phyloP scores from a whole-genome alignment of 2,797 vertebrate genomes.

The Helarctos malayanus region DNA sequence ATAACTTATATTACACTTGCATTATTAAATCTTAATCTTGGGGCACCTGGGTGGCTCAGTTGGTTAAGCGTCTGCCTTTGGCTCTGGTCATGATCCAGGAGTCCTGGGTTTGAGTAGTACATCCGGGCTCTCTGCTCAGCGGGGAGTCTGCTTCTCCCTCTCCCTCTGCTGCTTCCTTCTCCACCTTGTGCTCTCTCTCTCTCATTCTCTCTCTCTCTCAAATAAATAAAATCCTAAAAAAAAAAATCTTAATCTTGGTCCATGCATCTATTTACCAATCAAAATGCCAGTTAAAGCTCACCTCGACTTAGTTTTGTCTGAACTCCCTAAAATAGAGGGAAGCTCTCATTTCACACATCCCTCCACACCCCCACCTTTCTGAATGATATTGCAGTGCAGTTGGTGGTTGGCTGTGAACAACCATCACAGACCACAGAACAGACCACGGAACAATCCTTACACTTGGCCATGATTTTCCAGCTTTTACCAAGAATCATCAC shows the following conservation, averaged over 20 bases:
- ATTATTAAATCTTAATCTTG: constrained; percentile 11
- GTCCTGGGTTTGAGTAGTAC: too few species aligned
- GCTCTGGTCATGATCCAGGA: too few species aligned
- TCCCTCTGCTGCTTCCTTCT: too few species aligned
- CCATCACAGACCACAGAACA: neutral
- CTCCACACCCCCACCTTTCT: neutral
- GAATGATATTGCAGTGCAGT: neutral
- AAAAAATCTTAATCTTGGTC: neutral
- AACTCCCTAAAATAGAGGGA: neutral
- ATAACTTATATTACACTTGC: neutral
- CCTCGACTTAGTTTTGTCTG: neutral
- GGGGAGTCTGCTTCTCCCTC: too few species aligned
- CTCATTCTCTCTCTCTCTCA: too few species aligned
- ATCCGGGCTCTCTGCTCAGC: too few species aligned
- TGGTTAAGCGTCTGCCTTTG: too few species aligned
- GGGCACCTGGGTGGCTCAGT: too few species aligned
- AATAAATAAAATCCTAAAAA: too few species aligned
- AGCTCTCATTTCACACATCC: neutral
- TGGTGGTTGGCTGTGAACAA: neutral
- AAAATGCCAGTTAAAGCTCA: constrained; percentile 18
- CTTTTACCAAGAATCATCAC: neutral
- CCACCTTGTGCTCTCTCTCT: too few species aligned
- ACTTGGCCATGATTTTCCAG: neutral
- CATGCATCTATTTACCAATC: neutral
- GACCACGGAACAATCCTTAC: neutral